Base-by-base conservation (phyloP, 2,113 vertebrate species). In the Tychaedon coryphoeus region DNA sequence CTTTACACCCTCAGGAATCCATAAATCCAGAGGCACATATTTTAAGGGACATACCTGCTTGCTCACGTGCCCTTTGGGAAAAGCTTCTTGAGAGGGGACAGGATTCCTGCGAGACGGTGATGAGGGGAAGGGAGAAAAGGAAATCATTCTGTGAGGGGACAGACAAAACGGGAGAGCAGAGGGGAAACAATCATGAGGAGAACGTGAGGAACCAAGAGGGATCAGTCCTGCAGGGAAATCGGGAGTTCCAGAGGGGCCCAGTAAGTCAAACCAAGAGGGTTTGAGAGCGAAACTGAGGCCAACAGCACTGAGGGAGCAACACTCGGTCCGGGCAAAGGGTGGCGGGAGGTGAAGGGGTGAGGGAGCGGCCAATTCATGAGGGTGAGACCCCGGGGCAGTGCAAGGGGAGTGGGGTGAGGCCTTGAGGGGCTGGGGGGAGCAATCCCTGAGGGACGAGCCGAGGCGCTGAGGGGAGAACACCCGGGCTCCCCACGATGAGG, bases 41-140 rank as follows among this genome's bases (percentile, higher is more conserved):
- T 40, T 66, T 23, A 43, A 77, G 65, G 72, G 64, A 62, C 25
- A 0, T 33, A 88, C 50, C 83, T 92, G 48, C 34, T 69, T 5
- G 10, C 13, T 43, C 29, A 2, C 0, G 3, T 56, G 43, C 36
- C 50, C 43, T 79, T 47, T 5, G 2, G 50, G 50, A 36, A 50
- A 62, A 74, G n/a, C 10, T 50, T 28, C 38, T 29, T 8, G 38
- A 72, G 33, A 40, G 26, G 36, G 19, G 64, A 34, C 40, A 61
- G 54, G 26, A 71, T 51, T 74, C 53, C 65, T 67, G 45, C 0
- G 1, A 71, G 73, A 50, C 7, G 9, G 18, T 38, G 70, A 34
- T 0, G 0, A 42, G 15, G 0, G 6, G 10, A 57, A 66, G 1
- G 9, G 34, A 72, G n/a, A 48, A 53, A 31, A 8, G 25, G 45